Conservation (phyloP, 2,888 invertebrate genomes). For the Conus canariensis region DNA sequence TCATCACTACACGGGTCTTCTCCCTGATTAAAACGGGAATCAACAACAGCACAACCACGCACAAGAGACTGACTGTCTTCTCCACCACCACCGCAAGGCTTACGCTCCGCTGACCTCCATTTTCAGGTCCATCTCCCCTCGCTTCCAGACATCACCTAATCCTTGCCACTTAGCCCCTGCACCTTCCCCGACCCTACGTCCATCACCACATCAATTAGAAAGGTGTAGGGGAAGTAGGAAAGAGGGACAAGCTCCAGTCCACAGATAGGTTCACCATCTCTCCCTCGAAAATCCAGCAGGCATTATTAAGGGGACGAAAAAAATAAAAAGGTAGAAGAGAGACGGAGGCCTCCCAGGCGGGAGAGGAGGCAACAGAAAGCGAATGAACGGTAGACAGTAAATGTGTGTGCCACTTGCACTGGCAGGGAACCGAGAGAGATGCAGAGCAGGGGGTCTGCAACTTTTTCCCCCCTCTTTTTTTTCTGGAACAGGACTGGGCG, state of each 20-base stretch:
- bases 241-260: not conserved
- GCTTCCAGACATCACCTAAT: not conserved
- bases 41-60: too few relatives aligned
- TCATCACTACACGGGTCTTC: too few relatives aligned
- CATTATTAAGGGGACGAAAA: conserved; percentile 1
- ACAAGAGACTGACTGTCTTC: too few relatives aligned
- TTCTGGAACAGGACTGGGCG: not conserved
- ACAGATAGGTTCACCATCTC: conserved; percentile 7
- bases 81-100: too few relatives aligned
- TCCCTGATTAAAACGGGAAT: too few relatives aligned
- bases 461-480: not conserved
- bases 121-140: not conserved
- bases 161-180: not conserved
- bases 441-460: not conserved
- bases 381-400: not conserved
- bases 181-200: not conserved
- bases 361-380: not conserved
- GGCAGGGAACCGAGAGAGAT: conserved; percentile 17
- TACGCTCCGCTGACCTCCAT: conserved; percentile 10
- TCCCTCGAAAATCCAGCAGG: not conserved
- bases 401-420: conserved; percentile 4
- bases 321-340: not conserved
- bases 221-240: not conserved
- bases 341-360: not conserved
- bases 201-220: not conserved